Base-by-base conservation (phyloP, 2,888 invertebrate genomes). In the Nomada fucata region DNA sequence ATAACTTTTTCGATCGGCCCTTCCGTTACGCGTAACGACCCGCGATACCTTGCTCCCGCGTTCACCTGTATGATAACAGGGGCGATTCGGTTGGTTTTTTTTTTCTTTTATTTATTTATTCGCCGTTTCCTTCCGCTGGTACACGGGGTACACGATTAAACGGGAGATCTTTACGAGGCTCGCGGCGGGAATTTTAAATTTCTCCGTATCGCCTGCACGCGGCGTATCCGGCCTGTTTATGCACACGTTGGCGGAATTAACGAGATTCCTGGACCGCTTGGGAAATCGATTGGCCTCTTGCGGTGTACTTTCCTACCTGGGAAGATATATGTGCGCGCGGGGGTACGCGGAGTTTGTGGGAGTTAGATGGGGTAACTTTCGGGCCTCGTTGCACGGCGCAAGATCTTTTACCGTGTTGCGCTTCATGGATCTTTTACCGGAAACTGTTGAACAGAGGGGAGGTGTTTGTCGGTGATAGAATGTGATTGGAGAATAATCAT, bases 131-230 rank as follows among this genome's bases (percentile, higher is more conserved):
- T 36, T 36, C 0, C 1, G 23, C 9, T 23, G n/a, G 20, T 7
- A 10, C 20, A 23, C 2, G 9, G 42, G 1, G 7, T 18, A 23
- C 23, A 42, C 64, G 77, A 68, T 64, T 63, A 77, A 71, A 64
- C 72, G 72, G 55, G 77, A 20, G 60, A 57, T 29, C 44, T 79
- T 79, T 57, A 59, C 20, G 47, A 52, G 53, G 23, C 1, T 10
- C 57, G 29, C n/a, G 60, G 15, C 63, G 76, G 29, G 18, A 76
- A 26, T 79, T 69, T 70, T 70, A 79, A 79, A 79, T 79, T 79
- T 60, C 55, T 36, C 64, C 29, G 63, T 79, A 79, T 79, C 76
- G 68, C 60, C 57, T 2, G 52, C 57, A 23, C 52, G 15, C 52
- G 57, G 42, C 20, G 65, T 36, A 59, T 20, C 52, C 63, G 3